Evolutionary conservation across 2,888 invertebrate genomes (phyloP).

Genomic region (Habroteleia sp.): DNA sequence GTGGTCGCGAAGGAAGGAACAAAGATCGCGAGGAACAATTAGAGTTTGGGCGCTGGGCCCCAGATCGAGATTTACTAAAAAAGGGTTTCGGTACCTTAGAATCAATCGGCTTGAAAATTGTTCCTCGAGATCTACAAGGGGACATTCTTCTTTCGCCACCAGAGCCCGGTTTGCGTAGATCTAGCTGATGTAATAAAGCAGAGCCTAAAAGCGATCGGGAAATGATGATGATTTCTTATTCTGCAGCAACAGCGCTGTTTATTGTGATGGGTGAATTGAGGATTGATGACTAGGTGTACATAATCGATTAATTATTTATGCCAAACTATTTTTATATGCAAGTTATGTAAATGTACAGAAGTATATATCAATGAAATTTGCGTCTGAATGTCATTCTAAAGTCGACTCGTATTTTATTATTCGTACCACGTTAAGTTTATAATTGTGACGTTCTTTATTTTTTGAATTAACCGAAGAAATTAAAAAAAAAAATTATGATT

Average conservation of each 20-base stretch:
- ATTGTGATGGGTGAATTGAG: constrained; percentile 20
- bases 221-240: background rate
- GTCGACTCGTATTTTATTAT: constrained; percentile 4
- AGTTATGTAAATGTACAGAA: constrained; percentile 26
- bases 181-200: constrained; percentile 28
- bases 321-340: constrained; percentile 39
- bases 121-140: constrained; percentile 3
- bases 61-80: too few relatives aligned
- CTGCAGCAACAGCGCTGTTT: background rate
- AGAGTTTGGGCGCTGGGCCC: too few relatives aligned
- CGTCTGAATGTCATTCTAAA: background rate
- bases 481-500: background rate
- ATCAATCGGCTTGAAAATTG: too few relatives aligned
- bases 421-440: constrained; percentile 23
- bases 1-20: background rate
- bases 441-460: constrained; percentile 19
- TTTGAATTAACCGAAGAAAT: background rate
- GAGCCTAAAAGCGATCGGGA: constrained; percentile 14
- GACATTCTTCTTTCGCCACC: constrained; percentile 1
- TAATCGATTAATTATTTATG: constrained; percentile 43
- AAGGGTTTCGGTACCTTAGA: too few relatives aligned
- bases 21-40: constrained; percentile 9
- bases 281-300: constrained; percentile 10
- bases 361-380: constrained; percentile 18
- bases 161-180: constrained; percentile 5